These are phyloP conservation scores for Cebidichthys violaceus DNA, from an alignment of 2,113 vertebrate species.

Conservation along the genomic window DNA sequence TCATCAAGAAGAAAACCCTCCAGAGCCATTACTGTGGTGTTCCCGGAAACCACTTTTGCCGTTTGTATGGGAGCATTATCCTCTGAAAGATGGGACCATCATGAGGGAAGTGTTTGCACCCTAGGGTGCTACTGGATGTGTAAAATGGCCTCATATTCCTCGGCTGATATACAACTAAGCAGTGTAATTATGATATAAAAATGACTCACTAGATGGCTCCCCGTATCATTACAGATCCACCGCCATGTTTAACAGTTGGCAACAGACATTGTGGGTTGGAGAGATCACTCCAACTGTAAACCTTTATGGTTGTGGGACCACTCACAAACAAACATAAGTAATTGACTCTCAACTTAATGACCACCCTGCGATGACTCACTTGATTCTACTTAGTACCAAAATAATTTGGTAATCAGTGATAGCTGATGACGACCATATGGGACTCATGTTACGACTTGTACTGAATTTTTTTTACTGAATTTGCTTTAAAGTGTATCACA, in stretches of 20 bases:
- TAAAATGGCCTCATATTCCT: constrained; percentile 38
- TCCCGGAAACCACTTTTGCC: constrained; percentile 37
- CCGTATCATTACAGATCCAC: constrained; percentile 31
- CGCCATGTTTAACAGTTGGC: constrained; percentile 33
- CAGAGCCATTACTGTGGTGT: constrained; percentile 18
- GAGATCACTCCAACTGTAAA: constrained; percentile 25
- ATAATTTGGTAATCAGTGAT: constrained; percentile 19
- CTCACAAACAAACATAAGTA: constrained; percentile 13
- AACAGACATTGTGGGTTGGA: constrained; percentile 8
- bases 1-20: constrained; percentile 18
- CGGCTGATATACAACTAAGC: constrained; percentile 26
- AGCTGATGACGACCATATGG: neutral
- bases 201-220: constrained; percentile 41
- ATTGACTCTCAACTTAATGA: constrained; percentile 2
- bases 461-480: neutral
- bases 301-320: constrained; percentile 7
- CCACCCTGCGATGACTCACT: constrained; percentile 5
- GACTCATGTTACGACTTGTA: neutral
- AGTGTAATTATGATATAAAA: constrained; percentile 40
- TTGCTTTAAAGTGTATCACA: neutral
- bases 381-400: constrained; percentile 4
- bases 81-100: constrained; percentile 19
- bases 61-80: constrained; percentile 28
- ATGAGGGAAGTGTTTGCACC: constrained; percentile 27
- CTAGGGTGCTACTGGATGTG: constrained; percentile 15